These are phyloP conservation scores for Choristoneura rosaceana DNA, from an alignment of 2,888 invertebrate genomes.

Conservation along the genomic window DNA sequence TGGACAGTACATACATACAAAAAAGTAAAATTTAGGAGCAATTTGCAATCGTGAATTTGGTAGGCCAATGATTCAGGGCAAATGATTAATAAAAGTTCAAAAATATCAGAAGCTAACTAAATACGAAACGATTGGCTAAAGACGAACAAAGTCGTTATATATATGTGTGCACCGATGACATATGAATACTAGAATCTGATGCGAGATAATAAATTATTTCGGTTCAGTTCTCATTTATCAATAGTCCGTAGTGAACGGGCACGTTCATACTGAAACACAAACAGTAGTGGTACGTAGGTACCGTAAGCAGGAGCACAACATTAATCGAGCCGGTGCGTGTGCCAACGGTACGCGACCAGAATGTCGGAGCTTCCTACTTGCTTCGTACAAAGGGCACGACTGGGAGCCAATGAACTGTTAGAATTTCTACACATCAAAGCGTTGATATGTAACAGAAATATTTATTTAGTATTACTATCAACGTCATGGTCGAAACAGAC, in stretches of 20 bases:
- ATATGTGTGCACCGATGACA: neutral
- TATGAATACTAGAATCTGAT: constrained; percentile 1
- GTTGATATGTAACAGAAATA: constrained; percentile 3
- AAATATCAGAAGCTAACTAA: neutral
- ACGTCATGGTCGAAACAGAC: neutral
- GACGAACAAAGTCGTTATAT: neutral
- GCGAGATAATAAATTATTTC: constrained; percentile 12
- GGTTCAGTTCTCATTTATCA: constrained; percentile 20
- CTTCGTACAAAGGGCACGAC: constrained; percentile 36
- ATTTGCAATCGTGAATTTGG: neutral
- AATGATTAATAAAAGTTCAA: neutral
- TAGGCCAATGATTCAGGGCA: too few relatives aligned
- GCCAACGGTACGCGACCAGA: constrained; percentile 60
- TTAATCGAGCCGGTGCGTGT: constrained; percentile 67
- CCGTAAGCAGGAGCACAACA: constrained; percentile 68
- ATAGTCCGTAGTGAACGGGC: constrained; percentile 11
- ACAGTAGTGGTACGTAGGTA: constrained; percentile 50
- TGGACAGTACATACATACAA: too few relatives aligned
- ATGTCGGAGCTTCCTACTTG: constrained; percentile 54
- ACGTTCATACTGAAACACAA: constrained; percentile 6
- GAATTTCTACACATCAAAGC: constrained; percentile 12
- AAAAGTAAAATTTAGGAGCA: neutral
- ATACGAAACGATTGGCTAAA: neutral
- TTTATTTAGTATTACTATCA: neutral
- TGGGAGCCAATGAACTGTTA: constrained; percentile 63